Percentiles rank a stretch among this genome's conserved stretches.
Evolutionary conservation across 2,888 invertebrate species (phyloP).

Genomic region (Mesochorus sp.): DNA sequence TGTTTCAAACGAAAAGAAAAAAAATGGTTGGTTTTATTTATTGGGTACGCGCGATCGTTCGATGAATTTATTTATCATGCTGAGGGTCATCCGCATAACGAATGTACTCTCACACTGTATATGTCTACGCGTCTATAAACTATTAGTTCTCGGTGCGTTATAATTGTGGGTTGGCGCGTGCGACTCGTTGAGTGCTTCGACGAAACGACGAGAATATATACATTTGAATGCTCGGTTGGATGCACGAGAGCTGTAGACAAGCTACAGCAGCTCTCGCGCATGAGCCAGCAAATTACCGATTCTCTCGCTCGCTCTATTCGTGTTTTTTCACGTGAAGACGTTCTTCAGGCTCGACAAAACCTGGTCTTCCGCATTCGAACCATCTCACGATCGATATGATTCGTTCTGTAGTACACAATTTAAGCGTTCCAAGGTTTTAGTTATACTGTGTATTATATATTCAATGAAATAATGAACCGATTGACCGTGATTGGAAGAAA

Average conservation of each 20-base stretch:
- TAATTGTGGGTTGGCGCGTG: constrained; percentile 50
- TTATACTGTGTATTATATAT: not conserved
- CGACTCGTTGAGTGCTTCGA: constrained; percentile 14
- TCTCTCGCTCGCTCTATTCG: constrained; percentile 39
- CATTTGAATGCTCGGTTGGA: constrained; percentile 21
- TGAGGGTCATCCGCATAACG: constrained; percentile 27
- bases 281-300: constrained; percentile 17
- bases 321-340: constrained; percentile 42
- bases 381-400: constrained; percentile 43
- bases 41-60: not conserved
- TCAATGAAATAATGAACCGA: not conserved
- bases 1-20: not conserved
- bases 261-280: constrained; percentile 30
- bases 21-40: too few relatives aligned
- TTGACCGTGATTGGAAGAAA: not conserved
- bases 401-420: not conserved
- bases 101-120: constrained; percentile 16
- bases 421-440: constrained; percentile 2
- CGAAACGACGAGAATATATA: constrained; percentile 45
- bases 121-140: constrained; percentile 18
- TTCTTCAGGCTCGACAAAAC: constrained; percentile 25
- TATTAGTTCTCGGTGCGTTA: constrained; percentile 31
- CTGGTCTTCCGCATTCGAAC: constrained; percentile 47
- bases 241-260: not conserved
- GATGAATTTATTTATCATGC: constrained; percentile 35